A percentile compares a stretch with the other conserved stretches of the same genome.
Conservation (phyloP, 2,888 invertebrate genomes). For the Cybosia mesomella region DNA sequence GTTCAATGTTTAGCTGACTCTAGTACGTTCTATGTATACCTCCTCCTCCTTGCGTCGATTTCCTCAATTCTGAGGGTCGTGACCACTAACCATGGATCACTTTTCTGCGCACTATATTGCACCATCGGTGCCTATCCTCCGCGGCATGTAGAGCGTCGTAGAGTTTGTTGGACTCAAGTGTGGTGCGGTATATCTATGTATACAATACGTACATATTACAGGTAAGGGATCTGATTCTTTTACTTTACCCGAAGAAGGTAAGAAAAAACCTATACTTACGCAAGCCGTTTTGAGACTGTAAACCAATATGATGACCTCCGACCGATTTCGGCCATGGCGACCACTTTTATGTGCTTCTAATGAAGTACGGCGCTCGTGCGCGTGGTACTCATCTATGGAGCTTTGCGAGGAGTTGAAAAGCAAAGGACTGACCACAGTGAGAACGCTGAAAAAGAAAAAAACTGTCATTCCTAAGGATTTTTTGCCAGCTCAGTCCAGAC, state of each 20-base stretch:
- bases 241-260: slow-evolving; percentile 28
- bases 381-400: slow-evolving; percentile 42
- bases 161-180: too few relatives aligned
- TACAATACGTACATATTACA: slow-evolving; percentile 17
- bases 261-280: slow-evolving; percentile 21
- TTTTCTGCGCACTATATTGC: too few relatives aligned
- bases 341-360: too few relatives aligned
- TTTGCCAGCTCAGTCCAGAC: background rate
- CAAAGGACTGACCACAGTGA: slow-evolving; percentile 31
- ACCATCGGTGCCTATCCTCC: too few relatives aligned
- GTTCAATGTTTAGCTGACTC: slow-evolving; percentile 36
- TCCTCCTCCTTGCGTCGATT: too few relatives aligned
- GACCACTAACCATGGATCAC: too few relatives aligned
- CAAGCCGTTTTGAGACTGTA: slow-evolving; percentile 33
- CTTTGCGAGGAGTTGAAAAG: slow-evolving; percentile 27
- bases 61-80: too few relatives aligned
- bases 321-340: too few relatives aligned
- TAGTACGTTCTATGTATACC: too few relatives aligned
- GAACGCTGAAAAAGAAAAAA: slow-evolving; percentile 31
- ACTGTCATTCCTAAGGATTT: background rate
- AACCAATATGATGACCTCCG: slow-evolving; percentile 32
- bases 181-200: too few relatives aligned
- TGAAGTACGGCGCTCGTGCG: too few relatives aligned
- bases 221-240: slow-evolving; percentile 35
- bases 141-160: too few relatives aligned